A percentile compares a stretch with the other conserved stretches of the same genome.
These are phyloP conservation scores for Aphelocoma californica DNA, from an alignment of 2,797 vertebrate species.

Conservation along the genomic window DNA sequence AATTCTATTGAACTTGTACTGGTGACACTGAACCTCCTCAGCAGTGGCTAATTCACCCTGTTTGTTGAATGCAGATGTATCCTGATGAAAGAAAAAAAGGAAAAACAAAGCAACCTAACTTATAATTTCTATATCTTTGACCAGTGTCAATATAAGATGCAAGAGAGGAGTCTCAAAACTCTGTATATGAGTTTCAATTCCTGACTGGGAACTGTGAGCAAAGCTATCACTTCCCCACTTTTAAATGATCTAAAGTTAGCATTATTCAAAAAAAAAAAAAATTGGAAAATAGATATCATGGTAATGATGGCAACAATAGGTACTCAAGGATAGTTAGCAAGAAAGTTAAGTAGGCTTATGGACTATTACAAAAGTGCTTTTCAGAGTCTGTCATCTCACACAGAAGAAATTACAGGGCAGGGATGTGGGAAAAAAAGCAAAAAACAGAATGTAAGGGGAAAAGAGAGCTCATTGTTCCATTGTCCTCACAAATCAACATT, in stretches of 20 bases:
- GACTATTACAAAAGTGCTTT: neutral
- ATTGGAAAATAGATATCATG: neutral
- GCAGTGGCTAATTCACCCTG: neutral
- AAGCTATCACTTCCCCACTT: neutral
- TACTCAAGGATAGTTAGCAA: neutral
- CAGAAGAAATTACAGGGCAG: neutral
- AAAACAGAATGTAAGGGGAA: neutral
- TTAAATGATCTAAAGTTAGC: neutral
- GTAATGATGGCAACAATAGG: neutral
- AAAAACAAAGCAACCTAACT: neutral
- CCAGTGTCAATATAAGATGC: neutral
- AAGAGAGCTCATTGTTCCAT: neutral
- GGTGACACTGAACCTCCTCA: neutral
- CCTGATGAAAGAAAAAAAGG: neutral
- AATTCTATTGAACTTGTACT: neutral
- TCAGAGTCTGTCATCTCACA: neutral
- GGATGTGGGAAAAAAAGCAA: too few species aligned
- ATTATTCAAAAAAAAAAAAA: neutral
- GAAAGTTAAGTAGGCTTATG: neutral
- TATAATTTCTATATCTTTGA: neutral
- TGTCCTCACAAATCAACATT: neutral
- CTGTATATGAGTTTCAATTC: neutral
- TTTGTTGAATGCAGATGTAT: neutral
- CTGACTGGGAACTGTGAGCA: neutral
- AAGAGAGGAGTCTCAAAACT: neutral